Evolutionary conservation across 2,797 vertebrate species (phyloP), one percentile per base, ranked within the genome.

Genomic region (Limnodromus scolopaceus): DNA sequence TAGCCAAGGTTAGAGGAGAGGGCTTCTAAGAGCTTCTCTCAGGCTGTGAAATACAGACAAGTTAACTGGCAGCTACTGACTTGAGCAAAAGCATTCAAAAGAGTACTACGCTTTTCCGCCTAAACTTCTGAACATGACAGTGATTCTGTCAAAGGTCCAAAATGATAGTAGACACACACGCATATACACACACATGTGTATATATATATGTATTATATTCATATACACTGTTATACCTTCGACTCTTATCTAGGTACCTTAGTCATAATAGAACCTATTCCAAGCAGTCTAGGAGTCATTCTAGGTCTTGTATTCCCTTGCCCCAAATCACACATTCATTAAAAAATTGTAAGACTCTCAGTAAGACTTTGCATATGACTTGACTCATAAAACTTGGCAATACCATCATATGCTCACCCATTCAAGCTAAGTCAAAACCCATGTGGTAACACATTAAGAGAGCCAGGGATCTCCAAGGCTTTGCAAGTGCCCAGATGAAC

Each of bases 131-230:
- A 90, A 45, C 34, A 19, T 1, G 4, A 41, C 41, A 84, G 11
- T 75, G 88, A 45, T 24, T 71, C 66, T 84, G 16, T 71, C 25
- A 89, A 83, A 70, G 15, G 39, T 84, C 57, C 48, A 75, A 39
- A 91, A 53, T 61, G 8, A 27, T 20, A 75, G 12, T 19, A 69
- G 16, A 53, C 38, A 82, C 15, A 69, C 41, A 43, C 9, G 32
- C 14, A 36, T 3, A 34, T 17, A 17, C 3, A 16, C 9, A 17
- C 3, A 5, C 3, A 0, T 12, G 0, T 78, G 1, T 58, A 1
- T 39, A 6, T 54, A 8, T 19, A 3, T 65, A 9, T 45, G 7
- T 36, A 32, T 68, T 36, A 27, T 14, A 12, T 51, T 78, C 13
- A 55, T 54, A 69, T 30, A 60, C 7, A 30, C 14, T 39, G 18